Evolutionary conservation across 1,140 invertebrate genomes (phyloP).

Genomic region (Campoletis sonorensis): DNA sequence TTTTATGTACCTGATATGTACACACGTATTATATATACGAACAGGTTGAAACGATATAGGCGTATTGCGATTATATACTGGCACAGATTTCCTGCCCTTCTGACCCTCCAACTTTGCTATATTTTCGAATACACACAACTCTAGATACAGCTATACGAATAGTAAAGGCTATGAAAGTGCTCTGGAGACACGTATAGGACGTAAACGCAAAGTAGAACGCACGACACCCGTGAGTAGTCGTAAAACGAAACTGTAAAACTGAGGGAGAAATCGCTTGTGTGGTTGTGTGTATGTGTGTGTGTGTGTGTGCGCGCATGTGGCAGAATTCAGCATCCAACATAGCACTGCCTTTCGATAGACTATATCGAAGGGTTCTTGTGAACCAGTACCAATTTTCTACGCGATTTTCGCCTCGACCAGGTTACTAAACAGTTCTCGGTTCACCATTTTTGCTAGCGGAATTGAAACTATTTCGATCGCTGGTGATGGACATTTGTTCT

Average conservation of each 20-base stretch:
- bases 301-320: neutral
- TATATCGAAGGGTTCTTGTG: constrained; percentile 17
- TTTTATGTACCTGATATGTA: neutral
- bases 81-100: neutral
- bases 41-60: neutral
- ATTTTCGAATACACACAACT: neutral
- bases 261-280: constrained; percentile 29
- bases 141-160: neutral
- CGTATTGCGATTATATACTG: neutral
- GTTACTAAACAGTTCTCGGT: constrained; percentile 46
- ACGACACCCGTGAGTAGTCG: constrained; percentile 64
- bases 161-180: constrained; percentile 50
- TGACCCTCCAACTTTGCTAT: neutral
- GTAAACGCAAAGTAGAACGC: constrained; percentile 64
- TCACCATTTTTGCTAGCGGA: neutral
- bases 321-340: neutral
- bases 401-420: constrained; percentile 23
- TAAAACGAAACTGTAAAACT: constrained; percentile 68
- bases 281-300: neutral
- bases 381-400: constrained; percentile 48
- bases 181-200: constrained; percentile 61
- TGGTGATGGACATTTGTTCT: neutral
- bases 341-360: neutral
- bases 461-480: constrained; percentile 40
- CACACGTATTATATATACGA: neutral